These are phyloP conservation scores for Toxotes lorentzi DNA, from an alignment of 2,797 vertebrate species.

Conservation along the genomic window DNA sequence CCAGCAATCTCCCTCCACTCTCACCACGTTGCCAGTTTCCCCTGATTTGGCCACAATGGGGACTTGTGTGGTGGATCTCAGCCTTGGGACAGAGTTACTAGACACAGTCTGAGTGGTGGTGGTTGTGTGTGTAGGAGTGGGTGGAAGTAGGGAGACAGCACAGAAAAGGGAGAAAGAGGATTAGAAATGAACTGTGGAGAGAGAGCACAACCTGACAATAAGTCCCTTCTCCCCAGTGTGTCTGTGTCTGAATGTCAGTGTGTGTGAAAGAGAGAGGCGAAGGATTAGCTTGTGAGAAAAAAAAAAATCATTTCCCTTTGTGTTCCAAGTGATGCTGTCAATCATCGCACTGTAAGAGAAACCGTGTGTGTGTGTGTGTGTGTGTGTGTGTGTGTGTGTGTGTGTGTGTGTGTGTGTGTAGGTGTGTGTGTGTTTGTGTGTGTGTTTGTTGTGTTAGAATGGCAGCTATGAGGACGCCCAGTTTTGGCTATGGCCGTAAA, in stretches of 20 bases:
- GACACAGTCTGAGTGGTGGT: conserved; percentile 23
- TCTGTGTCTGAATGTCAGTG: conserved; percentile 62
- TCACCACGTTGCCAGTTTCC: conserved; percentile 30
- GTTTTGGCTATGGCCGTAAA: conserved; percentile 31
- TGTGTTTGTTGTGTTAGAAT: neutral
- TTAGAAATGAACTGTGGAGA: conserved; percentile 76
- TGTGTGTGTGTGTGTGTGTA: neutral
- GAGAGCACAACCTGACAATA: conserved; percentile 73
- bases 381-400: conserved; percentile 25
- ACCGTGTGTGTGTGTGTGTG: conserved; percentile 18
- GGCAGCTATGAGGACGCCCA: conserved; percentile 15
- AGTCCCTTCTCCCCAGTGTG: conserved; percentile 69
- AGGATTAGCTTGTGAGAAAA: conserved; percentile 66
- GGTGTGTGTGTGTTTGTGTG: conserved; percentile 24
- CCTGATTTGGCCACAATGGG: conserved; percentile 38
- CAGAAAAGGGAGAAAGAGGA: conserved; percentile 62
- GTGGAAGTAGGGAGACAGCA: conserved; percentile 13
- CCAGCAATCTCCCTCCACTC: conserved; percentile 14
- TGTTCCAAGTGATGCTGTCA: conserved; percentile 70
- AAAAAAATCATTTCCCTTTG: conserved; percentile 56
- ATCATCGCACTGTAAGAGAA: conserved; percentile 58
- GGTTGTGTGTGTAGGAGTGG: conserved; percentile 29
- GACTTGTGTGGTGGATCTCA: conserved; percentile 40
- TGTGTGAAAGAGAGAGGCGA: conserved; percentile 58
- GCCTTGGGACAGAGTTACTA: conserved; percentile 33